Evolutionary conservation across 2,113 vertebrate genomes (phyloP).

Genomic region (Oreochromis tanganicae): DNA sequence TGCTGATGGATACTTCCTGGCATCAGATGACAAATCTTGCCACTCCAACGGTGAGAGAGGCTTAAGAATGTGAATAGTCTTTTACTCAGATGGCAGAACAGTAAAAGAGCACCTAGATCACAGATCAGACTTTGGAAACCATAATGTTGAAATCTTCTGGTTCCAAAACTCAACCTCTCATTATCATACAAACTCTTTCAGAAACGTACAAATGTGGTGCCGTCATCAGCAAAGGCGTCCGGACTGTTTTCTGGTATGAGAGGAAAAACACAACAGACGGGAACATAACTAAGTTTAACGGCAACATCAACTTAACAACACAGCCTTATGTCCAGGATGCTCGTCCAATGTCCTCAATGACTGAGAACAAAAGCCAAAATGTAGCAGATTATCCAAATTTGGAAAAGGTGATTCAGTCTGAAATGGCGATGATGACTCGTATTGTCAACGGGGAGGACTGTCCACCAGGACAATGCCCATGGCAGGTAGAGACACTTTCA

Average conservation of each 20-base stretch:
- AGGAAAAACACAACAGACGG: neutral
- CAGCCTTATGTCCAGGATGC: neutral
- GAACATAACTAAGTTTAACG: neutral
- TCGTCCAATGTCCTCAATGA: neutral
- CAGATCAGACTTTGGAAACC: neutral
- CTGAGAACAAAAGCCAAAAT: neutral
- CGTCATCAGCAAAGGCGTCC: neutral
- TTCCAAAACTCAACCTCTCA: neutral
- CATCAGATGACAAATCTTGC: conserved; percentile 74
- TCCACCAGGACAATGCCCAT: conserved; percentile 82
- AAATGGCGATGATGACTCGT: neutral
- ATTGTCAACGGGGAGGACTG: conserved; percentile 82
- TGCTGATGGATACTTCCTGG: conserved; percentile 79
- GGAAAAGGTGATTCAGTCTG: neutral
- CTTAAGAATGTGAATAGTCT: neutral
- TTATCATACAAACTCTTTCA: neutral
- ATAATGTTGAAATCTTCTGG: neutral
- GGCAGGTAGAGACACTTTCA: conserved; percentile 79
- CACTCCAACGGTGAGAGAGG: conserved; percentile 73
- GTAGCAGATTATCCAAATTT: neutral
- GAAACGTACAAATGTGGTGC: conserved; percentile 54
- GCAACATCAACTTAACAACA: neutral
- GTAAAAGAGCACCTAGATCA: neutral
- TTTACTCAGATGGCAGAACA: neutral
- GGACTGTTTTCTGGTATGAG: conserved; percentile 10